These are phyloP conservation scores for Variabilichromis moorii DNA, from an alignment of 2,113 vertebrate genomes.

Conservation along the genomic window DNA sequence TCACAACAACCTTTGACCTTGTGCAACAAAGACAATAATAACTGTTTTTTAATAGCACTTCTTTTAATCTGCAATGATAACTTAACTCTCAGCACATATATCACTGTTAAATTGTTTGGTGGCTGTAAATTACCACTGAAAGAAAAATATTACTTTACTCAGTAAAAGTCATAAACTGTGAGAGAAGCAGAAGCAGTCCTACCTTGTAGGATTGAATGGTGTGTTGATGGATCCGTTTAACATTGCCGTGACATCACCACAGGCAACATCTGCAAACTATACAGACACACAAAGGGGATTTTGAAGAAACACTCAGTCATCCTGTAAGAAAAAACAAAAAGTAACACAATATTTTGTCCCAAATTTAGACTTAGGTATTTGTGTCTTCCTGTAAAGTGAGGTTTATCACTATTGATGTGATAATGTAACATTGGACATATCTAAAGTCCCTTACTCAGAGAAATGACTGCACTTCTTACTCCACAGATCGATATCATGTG, in stretches of 20 bases:
- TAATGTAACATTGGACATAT: neutral
- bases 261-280: slow-evolving; percentile 62
- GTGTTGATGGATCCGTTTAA: slow-evolving; percentile 73
- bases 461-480: neutral
- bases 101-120: neutral
- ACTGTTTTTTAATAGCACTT: neutral
- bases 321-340: neutral
- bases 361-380: neutral
- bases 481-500: accelerated
- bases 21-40: neutral
- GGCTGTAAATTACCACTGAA: neutral
- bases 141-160: neutral
- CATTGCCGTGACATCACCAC: slow-evolving; percentile 77
- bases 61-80: neutral
- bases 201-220: slow-evolving; percentile 75
- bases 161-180: neutral
- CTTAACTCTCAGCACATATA: neutral
- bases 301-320: neutral
- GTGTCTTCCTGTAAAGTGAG: neutral
- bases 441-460: neutral
- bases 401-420: neutral
- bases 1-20: neutral
- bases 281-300: neutral
- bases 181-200: neutral
- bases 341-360: neutral